Percentiles rank a stretch among this genome's conserved stretches.
Evolutionary conservation across 2,797 vertebrate species (phyloP).

Genomic region (Semotilus atromaculatus): DNA sequence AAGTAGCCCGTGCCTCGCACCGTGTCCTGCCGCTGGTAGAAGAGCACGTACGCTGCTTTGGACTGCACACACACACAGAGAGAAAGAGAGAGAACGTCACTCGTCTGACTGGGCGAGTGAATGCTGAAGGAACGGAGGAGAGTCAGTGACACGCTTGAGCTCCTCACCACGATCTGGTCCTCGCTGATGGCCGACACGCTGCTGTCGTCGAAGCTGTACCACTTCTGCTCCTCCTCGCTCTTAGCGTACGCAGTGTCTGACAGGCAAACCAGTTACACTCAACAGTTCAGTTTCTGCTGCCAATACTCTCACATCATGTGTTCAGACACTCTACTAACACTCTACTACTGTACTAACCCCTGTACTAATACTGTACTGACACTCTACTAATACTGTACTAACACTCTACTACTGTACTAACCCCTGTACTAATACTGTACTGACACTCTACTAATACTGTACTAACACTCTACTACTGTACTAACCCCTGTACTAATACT

Average conservation of each 20-base stretch:
- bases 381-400: too few relatives aligned
- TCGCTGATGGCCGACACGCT: conserved; percentile 92
- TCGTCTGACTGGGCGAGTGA: too few relatives aligned
- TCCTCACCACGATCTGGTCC: conserved; percentile 96
- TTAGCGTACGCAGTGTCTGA: conserved; percentile 96
- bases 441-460: too few relatives aligned
- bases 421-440: too few relatives aligned
- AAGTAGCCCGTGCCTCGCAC: conserved; percentile 97
- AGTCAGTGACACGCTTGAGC: background rate
- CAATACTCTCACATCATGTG: background rate
- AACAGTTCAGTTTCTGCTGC: background rate
- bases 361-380: too few relatives aligned
- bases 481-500: too few relatives aligned
- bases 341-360: too few relatives aligned
- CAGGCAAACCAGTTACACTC: background rate
- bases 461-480: too few relatives aligned
- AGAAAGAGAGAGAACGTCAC: conserved; percentile 24
- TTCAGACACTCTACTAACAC: too few relatives aligned
- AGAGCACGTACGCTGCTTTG: conserved; percentile 97
- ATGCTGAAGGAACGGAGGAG: too few relatives aligned
- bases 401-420: too few relatives aligned
- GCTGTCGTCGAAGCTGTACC: conserved; percentile 99
- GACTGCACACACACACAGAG: conserved; percentile 77
- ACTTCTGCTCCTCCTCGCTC: conserved; percentile 95
- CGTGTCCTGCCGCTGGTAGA: conserved; percentile 97